Evolutionary conservation across 2,797 vertebrate species (phyloP), one percentile per base, ranked within the genome.

Genomic region (Xenopus petersii): DNA sequence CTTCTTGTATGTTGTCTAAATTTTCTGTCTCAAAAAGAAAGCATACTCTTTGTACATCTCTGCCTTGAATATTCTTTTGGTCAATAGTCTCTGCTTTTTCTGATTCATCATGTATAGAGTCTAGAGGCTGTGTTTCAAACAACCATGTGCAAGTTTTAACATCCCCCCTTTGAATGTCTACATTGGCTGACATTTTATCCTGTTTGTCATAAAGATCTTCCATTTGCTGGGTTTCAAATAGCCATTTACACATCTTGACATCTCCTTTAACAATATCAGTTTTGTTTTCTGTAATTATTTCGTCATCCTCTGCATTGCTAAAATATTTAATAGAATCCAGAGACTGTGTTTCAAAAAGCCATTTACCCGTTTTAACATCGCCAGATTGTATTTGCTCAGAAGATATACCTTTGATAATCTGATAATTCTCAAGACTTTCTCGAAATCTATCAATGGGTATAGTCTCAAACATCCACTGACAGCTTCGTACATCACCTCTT

Each of bases 391-490:
- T 88, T 91, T 97, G 94, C 82, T 95, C 87, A 81, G 96, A 94
- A 68, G 95, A 96, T 84, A 98, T 95, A 48, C 96, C 96, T 82
- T 92, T 95, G 58, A 98, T 97, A 75, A 98, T 85, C 86, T 96
- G 93, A 80, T 93, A 95, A 85, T 94, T 92, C 66, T 87, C 85
- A 80, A 92, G 87, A 55, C 92, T 94, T 84, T 95, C 92, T 74
- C 94, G 92, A 88, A 97, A 96, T 81, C 95, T 94, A 83, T 96
- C 96, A 60, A 98, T 92, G 16, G 96, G 94, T 2, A 87, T 88
- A 15, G 96, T 98, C 91, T 98, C 95, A 92, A 98, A 98, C 90
- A 96, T 95, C 96, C 96, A 98, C 80, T 93, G 93, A 80, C 89
- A 97, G 7, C 91, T 94, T 83, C 87, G 93, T 9, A 98, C 95